Conservation (phyloP, 2,797 vertebrate genomes). For the Sebastes paucispinis region DNA sequence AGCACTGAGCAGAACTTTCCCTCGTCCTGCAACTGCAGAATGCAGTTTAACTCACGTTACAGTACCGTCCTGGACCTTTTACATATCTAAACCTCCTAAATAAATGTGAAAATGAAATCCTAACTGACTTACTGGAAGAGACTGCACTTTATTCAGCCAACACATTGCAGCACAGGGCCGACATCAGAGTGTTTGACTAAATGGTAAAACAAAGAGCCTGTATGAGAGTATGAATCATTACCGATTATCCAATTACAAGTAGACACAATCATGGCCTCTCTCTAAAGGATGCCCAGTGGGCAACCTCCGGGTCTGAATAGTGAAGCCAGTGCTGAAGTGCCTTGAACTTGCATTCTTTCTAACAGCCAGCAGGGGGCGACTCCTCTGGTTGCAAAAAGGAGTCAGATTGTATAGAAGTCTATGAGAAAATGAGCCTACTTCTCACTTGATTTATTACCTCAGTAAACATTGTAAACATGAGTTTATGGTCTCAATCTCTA, state of each 20-base stretch:
- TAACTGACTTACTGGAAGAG: neutral
- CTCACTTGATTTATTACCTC: too few species aligned
- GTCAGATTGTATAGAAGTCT: too few species aligned
- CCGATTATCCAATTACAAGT: neutral
- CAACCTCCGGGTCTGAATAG: too few species aligned
- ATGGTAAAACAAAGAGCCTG: neutral
- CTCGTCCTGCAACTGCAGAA: neutral
- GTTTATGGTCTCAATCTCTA: too few species aligned
- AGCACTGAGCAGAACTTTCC: neutral
- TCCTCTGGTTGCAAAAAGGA: too few species aligned
- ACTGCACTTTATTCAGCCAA: neutral
- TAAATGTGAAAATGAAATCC: neutral
- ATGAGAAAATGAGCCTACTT: too few species aligned
- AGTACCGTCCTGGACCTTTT: rapidly evolving
- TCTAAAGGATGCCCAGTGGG: neutral
- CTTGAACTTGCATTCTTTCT: too few species aligned
- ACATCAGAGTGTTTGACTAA: neutral
- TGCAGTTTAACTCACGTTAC: neutral
- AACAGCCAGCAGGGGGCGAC: too few species aligned
- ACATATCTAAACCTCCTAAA: neutral
- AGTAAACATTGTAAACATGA: too few species aligned
- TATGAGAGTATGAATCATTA: neutral
- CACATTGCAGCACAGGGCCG: neutral
- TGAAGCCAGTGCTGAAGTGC: too few species aligned
- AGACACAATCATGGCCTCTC: neutral